Evolutionary conservation across 2,888 invertebrate species (phyloP).

Genomic region (Cosmia pyralina): DNA sequence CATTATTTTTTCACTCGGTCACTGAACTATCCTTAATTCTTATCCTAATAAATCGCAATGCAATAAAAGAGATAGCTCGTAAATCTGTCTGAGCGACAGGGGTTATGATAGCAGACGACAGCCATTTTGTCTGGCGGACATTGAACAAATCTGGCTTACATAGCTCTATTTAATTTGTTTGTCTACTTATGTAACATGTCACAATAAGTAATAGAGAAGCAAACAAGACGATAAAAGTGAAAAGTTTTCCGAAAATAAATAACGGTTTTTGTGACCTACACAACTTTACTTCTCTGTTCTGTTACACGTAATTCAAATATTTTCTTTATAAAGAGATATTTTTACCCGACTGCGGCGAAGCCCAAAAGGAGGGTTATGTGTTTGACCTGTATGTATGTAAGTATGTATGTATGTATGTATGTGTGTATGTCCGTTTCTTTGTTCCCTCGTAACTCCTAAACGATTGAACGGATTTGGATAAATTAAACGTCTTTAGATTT

Average conservation of each 20-base stretch:
- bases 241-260: slow-evolving; percentile 57
- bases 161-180: slow-evolving; percentile 61
- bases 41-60: slow-evolving; percentile 40
- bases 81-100: slow-evolving; percentile 60
- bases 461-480: too few species aligned
- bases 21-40: slow-evolving; percentile 27
- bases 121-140: slow-evolving; percentile 49
- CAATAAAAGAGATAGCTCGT: slow-evolving; percentile 56
- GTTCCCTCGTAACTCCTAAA: too few species aligned
- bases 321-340: slow-evolving; percentile 5
- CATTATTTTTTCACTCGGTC: neutral
- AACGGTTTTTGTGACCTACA: slow-evolving; percentile 32
- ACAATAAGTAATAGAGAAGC: slow-evolving; percentile 38
- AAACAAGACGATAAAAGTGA: slow-evolving; percentile 67
- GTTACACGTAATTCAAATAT: slow-evolving; percentile 23
- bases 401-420: too few species aligned
- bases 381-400: too few species aligned
- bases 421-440: too few species aligned
- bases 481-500: too few species aligned
- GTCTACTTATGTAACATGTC: slow-evolving; percentile 49
- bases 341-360: too few species aligned
- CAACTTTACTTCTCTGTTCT: slow-evolving; percentile 14
- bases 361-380: too few species aligned
- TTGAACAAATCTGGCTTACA: slow-evolving; percentile 28
- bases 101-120: slow-evolving; percentile 43